Base-by-base conservation (phyloP, 2,888 invertebrate genomes). In the Trilocha varians region DNA sequence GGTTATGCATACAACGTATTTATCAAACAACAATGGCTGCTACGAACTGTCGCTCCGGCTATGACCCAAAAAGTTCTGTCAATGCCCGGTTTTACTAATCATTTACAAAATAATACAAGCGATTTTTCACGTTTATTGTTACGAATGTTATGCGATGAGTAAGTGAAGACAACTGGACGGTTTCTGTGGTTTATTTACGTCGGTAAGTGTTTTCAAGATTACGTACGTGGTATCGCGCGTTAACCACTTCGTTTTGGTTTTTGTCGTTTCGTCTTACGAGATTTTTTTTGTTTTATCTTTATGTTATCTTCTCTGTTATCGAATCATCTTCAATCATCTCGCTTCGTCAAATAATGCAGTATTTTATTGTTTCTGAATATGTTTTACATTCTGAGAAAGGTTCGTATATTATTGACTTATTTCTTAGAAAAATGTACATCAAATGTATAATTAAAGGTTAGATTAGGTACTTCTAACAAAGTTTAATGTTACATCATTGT, bases 11-110 rank as follows among this genome's bases (percentile, higher is more conserved):
- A 61, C 49, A 47, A 47, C 38, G 13, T 16, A n/a, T 18, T 42
- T 34, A 16, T 49, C 43, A 36, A 43, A 48, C 46, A 53, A 57
- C 49, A 61, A 63, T 70, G 65, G 66, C 62, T 61, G 65, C 65
- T 64, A 50, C 53, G 50, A 58, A 57, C 59, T 62, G 63, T 68
- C 68, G 63, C 65, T 74, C 65, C 67, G 71, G 68, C 66, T 73
- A 70, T 78, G 80, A 80, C 78, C 78, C 76, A 76, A 66, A 78
- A 78, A 70, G 68, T 71, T 73, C 76, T 78, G 80, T 83, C 84
- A 84, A 71, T 74, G 65, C 78, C 78, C 78, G 78, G 80, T 83
- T 84, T 79, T 70, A 71, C 62, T 62, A 57, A 65, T 57, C 61
- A 66, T 74, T 78, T 72, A 62, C 53, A 58, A 59, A 50, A 48